phyloP scores from a whole-genome alignment of 2,797 vertebrate species.

The Aeoliscus strigatus region DNA sequence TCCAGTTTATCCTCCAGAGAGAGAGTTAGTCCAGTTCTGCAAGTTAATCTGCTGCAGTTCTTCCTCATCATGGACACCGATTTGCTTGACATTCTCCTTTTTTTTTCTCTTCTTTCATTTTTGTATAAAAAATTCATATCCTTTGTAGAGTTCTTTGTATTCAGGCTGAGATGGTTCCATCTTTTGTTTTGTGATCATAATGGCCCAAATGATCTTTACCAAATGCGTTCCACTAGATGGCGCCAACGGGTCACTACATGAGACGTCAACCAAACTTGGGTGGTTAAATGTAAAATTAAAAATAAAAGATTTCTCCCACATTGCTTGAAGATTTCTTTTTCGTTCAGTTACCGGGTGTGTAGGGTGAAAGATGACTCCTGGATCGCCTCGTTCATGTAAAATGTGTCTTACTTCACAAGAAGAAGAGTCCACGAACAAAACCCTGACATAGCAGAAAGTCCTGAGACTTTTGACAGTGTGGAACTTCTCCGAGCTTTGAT shows the following conservation, averaged over 20 bases:
- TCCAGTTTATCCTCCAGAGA: constrained; percentile 51
- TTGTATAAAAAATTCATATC: constrained; percentile 3
- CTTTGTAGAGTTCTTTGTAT: not conserved
- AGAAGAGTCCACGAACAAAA: constrained; percentile 43
- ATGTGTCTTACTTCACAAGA: constrained; percentile 59
- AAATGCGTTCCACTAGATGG: constrained; percentile 58
- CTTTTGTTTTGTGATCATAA: no score
- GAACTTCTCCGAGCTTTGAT: constrained; percentile 11
- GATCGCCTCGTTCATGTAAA: not conserved
- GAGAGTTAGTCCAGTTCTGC: constrained; percentile 46
- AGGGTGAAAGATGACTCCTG: constrained; percentile 9
- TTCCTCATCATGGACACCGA: constrained; percentile 15
- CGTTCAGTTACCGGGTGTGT: not conserved
- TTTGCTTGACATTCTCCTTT: not conserved
- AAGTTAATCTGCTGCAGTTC: constrained; percentile 37
- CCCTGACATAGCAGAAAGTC: constrained; percentile 12
- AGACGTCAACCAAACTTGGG: constrained; percentile 6
- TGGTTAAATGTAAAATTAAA: constrained; percentile 1
- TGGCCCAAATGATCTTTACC: no score
- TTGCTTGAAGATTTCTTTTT: not conserved
- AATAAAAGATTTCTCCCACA: constrained; percentile 22
- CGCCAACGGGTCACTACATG: constrained; percentile 14
- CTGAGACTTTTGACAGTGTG: constrained; percentile 5
- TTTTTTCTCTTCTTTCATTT: constrained; percentile 6
- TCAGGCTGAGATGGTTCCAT: constrained; percentile 8